Conservation (phyloP, 1,140 invertebrate genomes). For the Araneus ventricosus region DNA sequence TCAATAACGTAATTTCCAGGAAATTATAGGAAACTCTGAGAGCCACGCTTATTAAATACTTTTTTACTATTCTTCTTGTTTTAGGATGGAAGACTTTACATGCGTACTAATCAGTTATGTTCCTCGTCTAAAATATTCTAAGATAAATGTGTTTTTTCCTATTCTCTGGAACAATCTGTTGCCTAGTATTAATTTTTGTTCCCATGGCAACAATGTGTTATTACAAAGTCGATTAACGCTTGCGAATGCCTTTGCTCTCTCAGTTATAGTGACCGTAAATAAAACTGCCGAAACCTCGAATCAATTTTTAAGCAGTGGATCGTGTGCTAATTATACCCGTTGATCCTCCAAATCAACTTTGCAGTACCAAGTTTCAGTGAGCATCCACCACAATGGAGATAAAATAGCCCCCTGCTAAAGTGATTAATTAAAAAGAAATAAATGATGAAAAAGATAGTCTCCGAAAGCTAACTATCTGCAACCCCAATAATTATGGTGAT, state of each 20-base stretch:
- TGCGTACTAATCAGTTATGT: constrained; percentile 43
- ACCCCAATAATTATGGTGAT: constrained; percentile 71
- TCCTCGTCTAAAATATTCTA: constrained; percentile 19
- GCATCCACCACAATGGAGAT: constrained; percentile 33
- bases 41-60: not conserved
- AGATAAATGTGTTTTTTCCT: constrained; percentile 59
- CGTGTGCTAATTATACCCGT: constrained; percentile 50
- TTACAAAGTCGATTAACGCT: constrained; percentile 55
- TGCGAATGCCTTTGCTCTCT: constrained; percentile 33
- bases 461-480: constrained; percentile 68
- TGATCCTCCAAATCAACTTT: constrained; percentile 52
- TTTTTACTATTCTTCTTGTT: constrained; percentile 3
- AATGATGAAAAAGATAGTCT: constrained; percentile 69
- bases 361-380: not conserved
- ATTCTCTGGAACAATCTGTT: constrained; percentile 49
- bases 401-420: constrained; percentile 58
- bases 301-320: constrained; percentile 45
- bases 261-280: constrained; percentile 19
- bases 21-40: constrained; percentile 11
- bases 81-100: not conserved
- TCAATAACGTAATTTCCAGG: not conserved
- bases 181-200: constrained; percentile 52
- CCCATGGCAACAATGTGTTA: constrained; percentile 55
- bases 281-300: constrained; percentile 31
- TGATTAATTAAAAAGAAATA: constrained; percentile 74